Percentiles rank a stretch among this genome's conserved stretches.
Conservation (phyloP, 2,888 invertebrate genomes). For the Mongoloraphidia duomilia region DNA sequence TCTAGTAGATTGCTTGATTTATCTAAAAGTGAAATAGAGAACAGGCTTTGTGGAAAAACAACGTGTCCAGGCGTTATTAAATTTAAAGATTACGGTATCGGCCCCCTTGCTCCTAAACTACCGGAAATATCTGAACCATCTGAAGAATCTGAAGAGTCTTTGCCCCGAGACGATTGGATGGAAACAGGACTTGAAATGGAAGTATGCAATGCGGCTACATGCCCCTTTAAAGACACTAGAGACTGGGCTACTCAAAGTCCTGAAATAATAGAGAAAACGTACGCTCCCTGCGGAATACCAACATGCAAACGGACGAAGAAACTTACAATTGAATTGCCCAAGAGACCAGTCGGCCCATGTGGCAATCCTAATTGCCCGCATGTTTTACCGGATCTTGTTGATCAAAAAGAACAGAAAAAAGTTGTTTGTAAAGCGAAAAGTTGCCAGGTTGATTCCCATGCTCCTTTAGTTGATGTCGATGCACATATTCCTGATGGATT, state of each 20-base stretch:
- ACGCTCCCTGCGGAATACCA: neutral
- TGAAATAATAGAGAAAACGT: neutral
- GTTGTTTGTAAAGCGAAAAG: neutral
- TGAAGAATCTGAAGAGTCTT: neutral
- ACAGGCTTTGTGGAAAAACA: constrained; percentile 8
- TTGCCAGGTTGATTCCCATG: no score
- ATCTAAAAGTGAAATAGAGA: constrained; percentile 1
- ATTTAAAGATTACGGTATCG: constrained; percentile 28
- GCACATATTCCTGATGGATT: neutral
- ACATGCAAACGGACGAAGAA: neutral
- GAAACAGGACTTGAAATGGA: neutral
- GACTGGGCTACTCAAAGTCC: neutral
- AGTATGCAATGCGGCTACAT: neutral
- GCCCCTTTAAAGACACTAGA: neutral
- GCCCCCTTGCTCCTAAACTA: constrained; percentile 22
- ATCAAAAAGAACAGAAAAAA: neutral
- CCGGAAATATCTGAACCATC: neutral
- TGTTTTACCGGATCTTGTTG: constrained; percentile 17
- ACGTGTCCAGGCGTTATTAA: constrained; percentile 27
- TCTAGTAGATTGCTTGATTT: neutral
- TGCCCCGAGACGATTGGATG: neutral
- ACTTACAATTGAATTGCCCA: no score
- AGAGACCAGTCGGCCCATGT: constrained; percentile 18
- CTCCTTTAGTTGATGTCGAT: no score
- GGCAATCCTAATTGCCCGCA: constrained; percentile 23